These are phyloP conservation scores for Urocolius indicus DNA, from an alignment of 2,113 vertebrate genomes.

Conservation along the genomic window DNA sequence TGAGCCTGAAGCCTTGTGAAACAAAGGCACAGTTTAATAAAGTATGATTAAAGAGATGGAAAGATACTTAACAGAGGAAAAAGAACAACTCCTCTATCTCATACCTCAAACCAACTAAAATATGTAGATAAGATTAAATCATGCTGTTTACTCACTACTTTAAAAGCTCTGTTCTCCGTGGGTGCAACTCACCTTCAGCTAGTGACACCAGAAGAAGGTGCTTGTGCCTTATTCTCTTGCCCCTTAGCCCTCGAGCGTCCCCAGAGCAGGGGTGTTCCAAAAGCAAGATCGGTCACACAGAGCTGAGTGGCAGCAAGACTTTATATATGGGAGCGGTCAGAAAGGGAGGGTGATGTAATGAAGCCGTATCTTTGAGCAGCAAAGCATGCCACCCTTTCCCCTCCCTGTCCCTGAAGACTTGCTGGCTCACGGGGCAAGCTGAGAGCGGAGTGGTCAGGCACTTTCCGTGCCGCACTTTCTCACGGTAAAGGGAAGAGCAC, in stretches of 20 bases:
- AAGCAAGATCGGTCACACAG: neutral
- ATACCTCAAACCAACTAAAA: neutral
- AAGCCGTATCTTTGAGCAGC: neutral
- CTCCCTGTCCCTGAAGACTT: constrained; percentile 10
- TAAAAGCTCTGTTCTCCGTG: neutral
- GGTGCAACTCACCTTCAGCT: neutral
- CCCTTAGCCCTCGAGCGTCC: neutral
- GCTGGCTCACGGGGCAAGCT: neutral
- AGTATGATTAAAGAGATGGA: neutral
- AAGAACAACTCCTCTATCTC: neutral
- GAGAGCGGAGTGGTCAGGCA: neutral
- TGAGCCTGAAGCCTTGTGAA: neutral
- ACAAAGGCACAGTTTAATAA: neutral
- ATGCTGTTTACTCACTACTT: constrained; percentile 27
- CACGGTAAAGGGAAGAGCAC: neutral
- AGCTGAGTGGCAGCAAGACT: neutral
- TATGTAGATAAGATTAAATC: neutral
- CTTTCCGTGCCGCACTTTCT: neutral
- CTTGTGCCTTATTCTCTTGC: neutral
- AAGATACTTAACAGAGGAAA: neutral
- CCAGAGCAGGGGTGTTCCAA: neutral
- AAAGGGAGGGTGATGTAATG: neutral
- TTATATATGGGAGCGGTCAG: constrained; percentile 59
- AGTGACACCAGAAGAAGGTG: neutral
- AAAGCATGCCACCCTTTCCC: constrained; percentile 9